Evolutionary conservation across 1,140 invertebrate species (phyloP), one percentile per base, ranked within the genome.

Genomic region (Bathynomus jamesi): DNA sequence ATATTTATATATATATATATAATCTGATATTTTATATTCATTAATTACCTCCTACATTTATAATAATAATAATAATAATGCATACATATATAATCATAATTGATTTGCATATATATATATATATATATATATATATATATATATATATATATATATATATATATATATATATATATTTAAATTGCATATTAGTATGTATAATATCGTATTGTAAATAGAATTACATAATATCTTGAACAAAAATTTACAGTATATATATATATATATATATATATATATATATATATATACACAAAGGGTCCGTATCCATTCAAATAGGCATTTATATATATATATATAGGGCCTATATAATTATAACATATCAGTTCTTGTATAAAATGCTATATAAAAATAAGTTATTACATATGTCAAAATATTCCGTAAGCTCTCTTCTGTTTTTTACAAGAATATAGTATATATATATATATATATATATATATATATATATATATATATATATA

Each of bases 91-190:
- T n/a, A n/a, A n/a, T n/a, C n/a, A n/a, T n/a, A n/a, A n/a, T n/a
- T n/a, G 13, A 53, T 53, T 3, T 53, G 21, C 21, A 53, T 3
- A 53, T 53, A 53, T 53, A 53, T 53, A 53, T 53, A 53, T 53
- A 53, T 53, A 53, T 53, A 53, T 53, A 53, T 53, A 53, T 53
- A 53, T 53, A 53, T 53, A 53, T 53, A 53, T 53, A 53, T 53
- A 53, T 53, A 53, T 53, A 53, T 53, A 53, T 53, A 53, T 53
- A 53, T 53, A 53, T 53, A 53, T 53, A 53, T 53, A 53, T 53
- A 53, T 53, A 53, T 53, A 53, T 53, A 53, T 53, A 53, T 53
- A 53, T 53, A 53, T 53, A 53, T 53, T 17, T 53, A 53, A 17
- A 53, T 53, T 40, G 17, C 17, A 17, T 40, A 40, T 40, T 8